phyloP scores from a whole-genome alignment of 2,113 vertebrate genomes.

The Gasterosteus nipponicus region DNA sequence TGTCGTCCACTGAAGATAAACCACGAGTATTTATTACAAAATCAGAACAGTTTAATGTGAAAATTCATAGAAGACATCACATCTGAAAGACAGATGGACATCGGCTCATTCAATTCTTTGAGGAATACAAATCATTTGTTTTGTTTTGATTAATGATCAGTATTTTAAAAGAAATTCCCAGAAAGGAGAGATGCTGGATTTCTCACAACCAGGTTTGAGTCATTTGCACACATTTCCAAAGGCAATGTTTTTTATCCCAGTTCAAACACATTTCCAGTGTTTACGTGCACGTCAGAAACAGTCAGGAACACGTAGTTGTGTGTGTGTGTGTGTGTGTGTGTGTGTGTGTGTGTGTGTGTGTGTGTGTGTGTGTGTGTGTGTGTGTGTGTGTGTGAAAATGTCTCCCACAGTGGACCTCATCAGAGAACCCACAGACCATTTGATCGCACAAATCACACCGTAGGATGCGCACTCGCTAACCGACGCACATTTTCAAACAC shows the following conservation, averaged over 20 bases:
- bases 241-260: conserved; percentile 12
- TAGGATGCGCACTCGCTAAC: background rate
- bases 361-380: conserved; percentile 4
- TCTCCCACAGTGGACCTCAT: background rate
- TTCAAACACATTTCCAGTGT: conserved; percentile 2
- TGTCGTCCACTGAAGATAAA: background rate
- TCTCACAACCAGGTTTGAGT: background rate
- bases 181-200: conserved; percentile 2
- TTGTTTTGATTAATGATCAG: background rate
- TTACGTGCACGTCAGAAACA: conserved; percentile 6
- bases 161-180: background rate
- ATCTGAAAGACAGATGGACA: conserved; percentile 9
- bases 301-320: background rate
- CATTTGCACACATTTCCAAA: background rate
- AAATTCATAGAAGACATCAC: background rate
- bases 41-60: background rate
- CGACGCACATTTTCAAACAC: background rate
- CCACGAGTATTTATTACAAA: background rate
- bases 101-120: background rate
- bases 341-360: background rate
- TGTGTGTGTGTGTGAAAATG: background rate
- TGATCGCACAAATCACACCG: conserved; percentile 15
- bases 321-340: background rate
- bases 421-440: conserved; percentile 1
- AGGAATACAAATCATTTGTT: background rate